phyloP scores from a whole-genome alignment of 2,888 invertebrate genomes.

The Himalopsyche anomala region DNA sequence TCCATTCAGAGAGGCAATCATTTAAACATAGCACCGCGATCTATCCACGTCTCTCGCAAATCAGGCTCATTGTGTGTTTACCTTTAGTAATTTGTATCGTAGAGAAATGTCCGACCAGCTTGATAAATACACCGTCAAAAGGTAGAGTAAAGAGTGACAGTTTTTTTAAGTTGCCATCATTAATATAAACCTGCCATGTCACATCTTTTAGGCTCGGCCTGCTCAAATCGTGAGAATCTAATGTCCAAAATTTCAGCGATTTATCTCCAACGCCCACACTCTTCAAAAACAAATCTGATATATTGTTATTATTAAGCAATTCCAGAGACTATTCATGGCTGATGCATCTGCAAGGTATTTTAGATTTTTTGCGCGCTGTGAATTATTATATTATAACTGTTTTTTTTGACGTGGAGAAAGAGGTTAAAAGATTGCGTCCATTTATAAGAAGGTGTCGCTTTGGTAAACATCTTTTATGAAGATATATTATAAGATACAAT shows the following conservation, averaged over 20 bases:
- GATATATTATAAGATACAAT: too few species aligned
- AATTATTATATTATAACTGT: conserved; percentile 20
- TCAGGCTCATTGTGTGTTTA: conserved; percentile 47
- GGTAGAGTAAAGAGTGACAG: conserved; percentile 16
- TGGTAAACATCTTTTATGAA: neutral
- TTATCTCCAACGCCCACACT: conserved; percentile 54
- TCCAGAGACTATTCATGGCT: neutral
- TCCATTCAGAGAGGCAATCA: too few species aligned
- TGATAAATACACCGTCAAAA: conserved; percentile 15
- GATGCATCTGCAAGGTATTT: conserved; percentile 4
- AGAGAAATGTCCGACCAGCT: neutral
- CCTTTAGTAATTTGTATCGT: neutral
- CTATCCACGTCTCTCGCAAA: conserved; percentile 49
- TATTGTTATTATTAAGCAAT: conserved; percentile 9
- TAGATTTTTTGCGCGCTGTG: neutral
- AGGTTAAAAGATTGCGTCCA: conserved; percentile 21
- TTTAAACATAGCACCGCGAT: neutral
- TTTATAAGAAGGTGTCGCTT: neutral
- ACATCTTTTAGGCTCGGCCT: conserved; percentile 3
- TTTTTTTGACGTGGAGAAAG: neutral
- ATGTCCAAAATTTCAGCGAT: conserved; percentile 55
- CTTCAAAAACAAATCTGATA: conserved; percentile 23
- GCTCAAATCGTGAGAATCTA: conserved; percentile 50
- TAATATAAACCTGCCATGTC: neutral
- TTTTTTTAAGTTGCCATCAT: neutral